Percentiles rank a stretch among this genome's conserved stretches.
Evolutionary conservation across 2,797 vertebrate genomes (phyloP).

Genomic region (Pseudochaenichthys georgianus): DNA sequence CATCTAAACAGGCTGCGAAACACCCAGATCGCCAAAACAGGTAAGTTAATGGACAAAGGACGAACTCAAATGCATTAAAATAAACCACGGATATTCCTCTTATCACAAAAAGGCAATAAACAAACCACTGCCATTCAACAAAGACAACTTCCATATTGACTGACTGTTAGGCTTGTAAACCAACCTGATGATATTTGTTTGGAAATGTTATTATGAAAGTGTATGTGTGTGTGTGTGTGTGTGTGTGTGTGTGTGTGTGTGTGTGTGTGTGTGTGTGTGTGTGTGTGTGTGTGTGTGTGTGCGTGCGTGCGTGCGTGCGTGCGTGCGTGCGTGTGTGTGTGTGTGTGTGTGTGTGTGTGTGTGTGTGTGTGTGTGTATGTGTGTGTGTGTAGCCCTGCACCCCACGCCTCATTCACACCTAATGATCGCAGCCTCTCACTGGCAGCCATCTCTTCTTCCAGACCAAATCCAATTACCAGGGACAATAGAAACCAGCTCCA

Average conservation of each 20-base stretch:
- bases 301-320: too few species aligned
- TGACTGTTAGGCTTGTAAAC: not conserved
- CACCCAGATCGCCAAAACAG: not conserved
- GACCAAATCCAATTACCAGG: conserved; percentile 83
- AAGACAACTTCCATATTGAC: not conserved
- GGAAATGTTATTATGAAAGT: not conserved
- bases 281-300: conserved; percentile 15
- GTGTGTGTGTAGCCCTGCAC: conserved; percentile 32
- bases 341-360: too few species aligned
- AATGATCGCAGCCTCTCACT: conserved; percentile 75
- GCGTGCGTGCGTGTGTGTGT: too few species aligned
- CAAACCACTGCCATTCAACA: not conserved
- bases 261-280: not conserved
- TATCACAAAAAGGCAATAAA: too few species aligned
- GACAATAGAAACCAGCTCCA: conserved; percentile 78
- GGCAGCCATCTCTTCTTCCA: conserved; percentile 71
- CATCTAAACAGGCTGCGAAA: not conserved
- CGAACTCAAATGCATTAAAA: too few species aligned
- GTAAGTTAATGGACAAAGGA: not conserved
- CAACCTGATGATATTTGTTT: not conserved
- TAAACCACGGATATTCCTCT: too few species aligned
- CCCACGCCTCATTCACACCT: conserved; percentile 74
- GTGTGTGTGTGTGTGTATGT: conserved; percentile 16
- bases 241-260: conserved; percentile 1
- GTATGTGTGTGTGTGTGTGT: too few species aligned